These are phyloP conservation scores for Bembecia ichneumoniformis DNA, from an alignment of 2,888 invertebrate genomes.

Conservation along the genomic window DNA sequence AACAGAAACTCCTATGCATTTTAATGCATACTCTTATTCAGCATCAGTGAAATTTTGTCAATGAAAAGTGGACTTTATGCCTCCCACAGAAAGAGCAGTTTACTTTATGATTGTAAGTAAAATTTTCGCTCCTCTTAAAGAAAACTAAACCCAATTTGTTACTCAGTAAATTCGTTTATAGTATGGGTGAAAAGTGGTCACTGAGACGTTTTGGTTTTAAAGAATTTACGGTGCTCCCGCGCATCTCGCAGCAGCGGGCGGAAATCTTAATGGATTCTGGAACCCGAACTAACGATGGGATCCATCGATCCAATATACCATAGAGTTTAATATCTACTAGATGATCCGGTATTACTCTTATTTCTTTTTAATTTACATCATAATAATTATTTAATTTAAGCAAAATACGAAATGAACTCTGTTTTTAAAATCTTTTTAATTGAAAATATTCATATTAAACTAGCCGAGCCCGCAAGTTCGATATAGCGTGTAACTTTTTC, in stretches of 20 bases:
- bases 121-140: constrained; percentile 7
- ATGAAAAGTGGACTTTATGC: constrained; percentile 27
- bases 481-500: no score
- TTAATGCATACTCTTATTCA: neutral
- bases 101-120: constrained; percentile 7
- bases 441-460: no score
- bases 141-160: neutral
- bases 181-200: constrained; percentile 1
- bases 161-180: constrained; percentile 11
- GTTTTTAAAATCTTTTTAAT: no score
- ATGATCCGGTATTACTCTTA: neutral
- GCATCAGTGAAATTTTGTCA: constrained; percentile 8
- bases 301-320: constrained; percentile 51
- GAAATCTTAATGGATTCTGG: constrained; percentile 71
- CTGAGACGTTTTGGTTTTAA: constrained; percentile 20
- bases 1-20: neutral
- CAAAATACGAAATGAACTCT: no score
- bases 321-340: constrained; percentile 27
- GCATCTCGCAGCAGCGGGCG: constrained; percentile 57
- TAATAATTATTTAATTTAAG: no score
- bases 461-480: no score
- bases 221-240: constrained; percentile 37
- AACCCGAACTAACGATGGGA: constrained; percentile 65
- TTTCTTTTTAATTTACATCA: no score
- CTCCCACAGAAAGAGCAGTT: neutral